Evolutionary conservation across 2,113 vertebrate species (phyloP), one percentile per base, ranked within the genome.

Genomic region (Leptobrachium leishanense): DNA sequence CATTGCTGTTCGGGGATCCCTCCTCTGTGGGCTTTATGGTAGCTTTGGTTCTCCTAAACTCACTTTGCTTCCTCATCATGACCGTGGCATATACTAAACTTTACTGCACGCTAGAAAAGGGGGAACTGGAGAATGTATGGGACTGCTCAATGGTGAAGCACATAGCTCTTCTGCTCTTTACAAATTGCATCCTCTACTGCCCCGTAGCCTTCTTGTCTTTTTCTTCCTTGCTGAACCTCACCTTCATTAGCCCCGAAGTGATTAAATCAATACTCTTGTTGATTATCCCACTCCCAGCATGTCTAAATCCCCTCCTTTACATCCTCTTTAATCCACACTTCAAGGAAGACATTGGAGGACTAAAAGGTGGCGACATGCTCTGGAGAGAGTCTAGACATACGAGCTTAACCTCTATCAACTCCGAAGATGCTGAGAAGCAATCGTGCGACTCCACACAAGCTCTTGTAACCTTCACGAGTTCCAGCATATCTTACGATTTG

Each of bases 401-500:
- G 43, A 95, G 95, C 81, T 83, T 93, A 72, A 84, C 89, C 69
- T 90, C 91, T 63, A 75, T 93, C 40, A 92, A 95, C 82, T 95
- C 94, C 0, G 96, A 98, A 42, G 95, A 96, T 43, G 90, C 92
- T 0, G 96, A 98, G 86, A 98, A 98, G 71, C 94, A 94, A 82
- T 98, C 96, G 0, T 98, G 95, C 83, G 95, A 98, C 86, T 98
- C 96, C 0, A 98, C 95, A 0, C 96, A 97, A 87, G 95, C 94
- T 10, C 70, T 98, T 85, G 96, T 98, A 44, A 89, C 89, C 3
- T 90, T 93, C 41, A 82, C 90, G n/a, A 89, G 88, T 53, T 83
- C 89, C 75, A 82, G 92, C 83, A 87, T 90, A 81, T 88, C 90
- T 5, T 92, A 89, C 0, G 87, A 92, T 77, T 82, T 85, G 72